phyloP scores from a whole-genome alignment of 2,113 vertebrate genomes.

The Poeciliopsis prolifica region DNA sequence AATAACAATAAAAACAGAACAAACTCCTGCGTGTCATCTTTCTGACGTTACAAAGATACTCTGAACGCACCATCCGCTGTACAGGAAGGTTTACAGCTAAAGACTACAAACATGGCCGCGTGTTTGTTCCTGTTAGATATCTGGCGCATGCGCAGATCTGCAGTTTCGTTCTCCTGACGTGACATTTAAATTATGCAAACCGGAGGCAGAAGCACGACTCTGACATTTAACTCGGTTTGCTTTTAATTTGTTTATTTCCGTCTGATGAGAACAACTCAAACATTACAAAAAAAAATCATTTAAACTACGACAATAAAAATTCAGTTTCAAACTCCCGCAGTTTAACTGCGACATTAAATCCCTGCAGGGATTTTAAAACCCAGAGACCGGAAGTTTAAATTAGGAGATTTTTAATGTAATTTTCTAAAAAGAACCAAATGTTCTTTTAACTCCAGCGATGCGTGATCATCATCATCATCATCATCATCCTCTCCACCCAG shows the following conservation, averaged over 20 bases:
- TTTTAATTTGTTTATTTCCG: background rate
- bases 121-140: conserved; percentile 6
- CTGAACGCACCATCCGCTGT: conserved; percentile 45
- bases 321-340: background rate
- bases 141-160: conserved; percentile 31
- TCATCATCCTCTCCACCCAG: background rate
- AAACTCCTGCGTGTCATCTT: background rate
- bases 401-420: background rate
- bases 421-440: background rate
- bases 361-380: background rate
- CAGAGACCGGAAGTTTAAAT: background rate
- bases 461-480: background rate
- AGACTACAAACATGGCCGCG: conserved; percentile 63
- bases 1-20: background rate
- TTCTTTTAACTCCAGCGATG: background rate
- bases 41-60: background rate
- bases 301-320: background rate
- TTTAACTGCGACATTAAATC: background rate
- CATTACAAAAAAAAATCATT: background rate
- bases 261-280: background rate
- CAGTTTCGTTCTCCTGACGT: conserved; percentile 22
- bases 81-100: conserved; percentile 15
- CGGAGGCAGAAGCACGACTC: conserved; percentile 12
- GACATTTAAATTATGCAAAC: conserved; percentile 39
- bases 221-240: conserved; percentile 33